A percentile compares a stretch with the other conserved stretches of the same genome.
phyloP scores from a whole-genome alignment of 2,797 vertebrate species.

The Sebastes cheni region DNA sequence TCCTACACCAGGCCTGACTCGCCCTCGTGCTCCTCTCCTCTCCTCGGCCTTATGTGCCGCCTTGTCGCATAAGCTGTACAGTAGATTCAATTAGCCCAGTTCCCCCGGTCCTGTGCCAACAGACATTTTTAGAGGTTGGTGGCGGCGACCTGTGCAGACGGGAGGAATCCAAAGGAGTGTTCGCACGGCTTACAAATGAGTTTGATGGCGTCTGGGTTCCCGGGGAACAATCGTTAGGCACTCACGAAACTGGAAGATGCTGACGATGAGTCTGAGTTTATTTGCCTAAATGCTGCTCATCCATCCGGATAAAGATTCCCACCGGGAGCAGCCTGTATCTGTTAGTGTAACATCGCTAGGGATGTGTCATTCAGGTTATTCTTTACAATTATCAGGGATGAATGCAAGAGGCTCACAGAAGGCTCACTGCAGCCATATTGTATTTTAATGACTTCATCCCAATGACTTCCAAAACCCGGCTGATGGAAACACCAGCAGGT shows the following conservation, averaged over 20 bases:
- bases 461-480: neutral
- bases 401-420: neutral
- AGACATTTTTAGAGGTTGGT: constrained; percentile 43
- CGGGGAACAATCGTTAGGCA: constrained; percentile 5
- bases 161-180: constrained; percentile 38
- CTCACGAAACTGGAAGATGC: constrained; percentile 16
- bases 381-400: neutral
- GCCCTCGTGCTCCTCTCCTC: constrained; percentile 1
- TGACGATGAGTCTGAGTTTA: constrained; percentile 8
- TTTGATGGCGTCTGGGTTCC: constrained; percentile 10
- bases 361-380: constrained; percentile 2
- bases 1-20: neutral
- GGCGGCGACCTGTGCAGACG: constrained; percentile 34
- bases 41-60: constrained; percentile 10
- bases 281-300: constrained; percentile 37
- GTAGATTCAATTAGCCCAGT: constrained; percentile 68
- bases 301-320: constrained; percentile 24
- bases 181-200: constrained; percentile 37
- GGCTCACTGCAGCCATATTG: neutral
- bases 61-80: constrained; percentile 27
- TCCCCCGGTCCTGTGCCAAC: constrained; percentile 30
- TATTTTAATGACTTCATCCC: neutral
- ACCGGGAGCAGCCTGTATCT: neutral
- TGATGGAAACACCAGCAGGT: neutral
- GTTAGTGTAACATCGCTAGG: neutral